Percentiles rank a stretch among this genome's conserved stretches.
These are phyloP conservation scores for Oryctolagus cuniculus DNA, from an alignment of 2,113 vertebrate genomes.

Conservation along the genomic window DNA sequence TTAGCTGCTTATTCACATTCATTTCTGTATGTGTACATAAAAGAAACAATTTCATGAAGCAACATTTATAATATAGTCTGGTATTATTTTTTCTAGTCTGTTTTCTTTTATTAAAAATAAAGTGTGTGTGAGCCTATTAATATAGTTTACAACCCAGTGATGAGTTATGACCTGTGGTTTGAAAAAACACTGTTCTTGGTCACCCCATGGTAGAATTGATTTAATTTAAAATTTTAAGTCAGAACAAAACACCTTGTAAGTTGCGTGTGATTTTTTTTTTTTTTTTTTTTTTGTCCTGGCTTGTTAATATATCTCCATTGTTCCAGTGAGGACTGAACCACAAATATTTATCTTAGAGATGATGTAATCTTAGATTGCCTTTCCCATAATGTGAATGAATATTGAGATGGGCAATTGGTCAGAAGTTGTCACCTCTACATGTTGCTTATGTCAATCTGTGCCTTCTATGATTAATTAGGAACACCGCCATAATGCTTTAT, in stretches of 20 bases:
- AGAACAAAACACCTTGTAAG: slow-evolving; percentile 36
- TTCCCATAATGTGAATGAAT: background rate
- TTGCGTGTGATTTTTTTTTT: slow-evolving; percentile 45
- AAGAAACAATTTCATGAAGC: background rate
- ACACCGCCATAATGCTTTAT: background rate
- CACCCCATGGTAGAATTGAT: slow-evolving; percentile 7
- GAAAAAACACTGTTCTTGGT: background rate
- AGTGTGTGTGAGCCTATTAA: slow-evolving; percentile 5
- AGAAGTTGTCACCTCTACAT: background rate
- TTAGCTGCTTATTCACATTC: slow-evolving; percentile 3
- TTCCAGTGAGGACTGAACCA: background rate
- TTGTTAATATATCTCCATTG: slow-evolving; percentile 20
- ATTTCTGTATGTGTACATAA: background rate
- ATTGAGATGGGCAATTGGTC: slow-evolving; percentile 31
- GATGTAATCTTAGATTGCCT: background rate
- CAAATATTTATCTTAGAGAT: background rate
- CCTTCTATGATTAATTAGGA: background rate
- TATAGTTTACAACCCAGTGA: background rate
- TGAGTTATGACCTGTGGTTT: slow-evolving; percentile 1
- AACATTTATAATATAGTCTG: slow-evolving; percentile 18
- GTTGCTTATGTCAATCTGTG: background rate
- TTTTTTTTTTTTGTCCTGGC: slow-evolving; percentile 43
- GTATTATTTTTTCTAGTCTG: slow-evolving; percentile 6
- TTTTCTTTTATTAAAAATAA: slow-evolving; percentile 21
- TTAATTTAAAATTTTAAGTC: slow-evolving; percentile 54